Evolutionary conservation across 1,140 invertebrate species (phyloP).

Genomic region (Laodelphax striatellus): DNA sequence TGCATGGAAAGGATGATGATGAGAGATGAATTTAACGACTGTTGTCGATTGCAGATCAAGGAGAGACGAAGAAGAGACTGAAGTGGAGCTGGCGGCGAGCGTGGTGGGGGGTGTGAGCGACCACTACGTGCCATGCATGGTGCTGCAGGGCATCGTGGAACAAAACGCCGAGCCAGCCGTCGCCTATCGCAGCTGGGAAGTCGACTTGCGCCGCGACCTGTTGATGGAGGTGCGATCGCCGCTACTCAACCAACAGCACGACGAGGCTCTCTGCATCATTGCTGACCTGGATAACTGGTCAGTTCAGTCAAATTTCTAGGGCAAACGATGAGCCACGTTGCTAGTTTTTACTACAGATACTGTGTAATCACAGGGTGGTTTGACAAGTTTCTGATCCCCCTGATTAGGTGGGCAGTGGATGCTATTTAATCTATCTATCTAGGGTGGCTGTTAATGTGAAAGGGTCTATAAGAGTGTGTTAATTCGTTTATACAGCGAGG

Average conservation of each 20-base stretch:
- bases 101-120: slow-evolving; percentile 47
- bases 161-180: slow-evolving; percentile 21
- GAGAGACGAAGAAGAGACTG: slow-evolving; percentile 33
- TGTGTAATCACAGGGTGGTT: too few relatives aligned
- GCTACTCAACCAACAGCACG: slow-evolving; percentile 50
- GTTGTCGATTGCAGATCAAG: slow-evolving; percentile 3
- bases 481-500: too few relatives aligned
- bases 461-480: too few relatives aligned
- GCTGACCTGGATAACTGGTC: slow-evolving; percentile 77
- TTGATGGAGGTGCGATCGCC: slow-evolving; percentile 43
- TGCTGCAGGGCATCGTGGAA: slow-evolving; percentile 45
- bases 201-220: slow-evolving; percentile 38
- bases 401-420: too few relatives aligned
- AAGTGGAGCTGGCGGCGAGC: neutral
- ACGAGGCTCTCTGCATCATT: slow-evolving; percentile 70
- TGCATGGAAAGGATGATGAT: too few relatives aligned
- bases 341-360: too few relatives aligned
- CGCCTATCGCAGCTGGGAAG: slow-evolving; percentile 36
- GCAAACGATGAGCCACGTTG: too few relatives aligned
- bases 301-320: slow-evolving; percentile 12
- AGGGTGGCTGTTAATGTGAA: too few relatives aligned
- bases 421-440: too few relatives aligned
- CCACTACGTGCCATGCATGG: slow-evolving; percentile 64
- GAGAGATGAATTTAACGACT: too few relatives aligned
- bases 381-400: too few relatives aligned